Conservation (phyloP, 2,113 vertebrate genomes). For the Nothocercus julius region DNA sequence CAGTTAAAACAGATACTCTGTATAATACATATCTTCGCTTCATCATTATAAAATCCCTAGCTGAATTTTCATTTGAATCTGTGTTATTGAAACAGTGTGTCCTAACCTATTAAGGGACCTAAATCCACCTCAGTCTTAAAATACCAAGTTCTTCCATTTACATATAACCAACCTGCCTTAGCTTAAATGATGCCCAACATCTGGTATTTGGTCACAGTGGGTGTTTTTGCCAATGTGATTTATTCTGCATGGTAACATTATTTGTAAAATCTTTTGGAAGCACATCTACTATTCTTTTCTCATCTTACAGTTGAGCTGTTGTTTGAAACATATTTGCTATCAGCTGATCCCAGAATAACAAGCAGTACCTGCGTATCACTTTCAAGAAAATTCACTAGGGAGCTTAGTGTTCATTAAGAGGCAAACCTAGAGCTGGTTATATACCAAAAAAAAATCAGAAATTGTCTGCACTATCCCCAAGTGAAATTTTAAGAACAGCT, state of each 20-base stretch:
- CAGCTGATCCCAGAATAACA: neutral
- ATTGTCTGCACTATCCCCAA: neutral
- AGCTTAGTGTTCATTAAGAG: neutral
- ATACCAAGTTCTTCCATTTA: neutral
- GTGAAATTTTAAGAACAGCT: neutral
- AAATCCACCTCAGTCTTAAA: neutral
- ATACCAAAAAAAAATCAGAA: neutral
- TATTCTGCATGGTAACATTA: neutral
- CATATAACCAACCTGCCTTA: accelerated
- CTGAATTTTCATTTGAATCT: neutral
- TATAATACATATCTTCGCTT: neutral
- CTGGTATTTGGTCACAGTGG: neutral
- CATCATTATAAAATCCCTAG: neutral
- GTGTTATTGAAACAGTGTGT: neutral
- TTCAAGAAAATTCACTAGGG: neutral
- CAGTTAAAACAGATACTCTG: neutral
- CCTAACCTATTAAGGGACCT: neutral
- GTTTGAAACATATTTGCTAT: neutral
- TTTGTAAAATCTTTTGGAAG: neutral
- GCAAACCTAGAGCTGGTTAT: neutral
- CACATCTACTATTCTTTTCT: neutral
- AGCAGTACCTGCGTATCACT: neutral
- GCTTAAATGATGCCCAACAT: neutral
- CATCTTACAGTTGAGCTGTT: neutral
- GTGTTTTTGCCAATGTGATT: neutral